Base-by-base conservation (phyloP, 2,888 invertebrate genomes). In the Megastigmus dorsalis region DNA sequence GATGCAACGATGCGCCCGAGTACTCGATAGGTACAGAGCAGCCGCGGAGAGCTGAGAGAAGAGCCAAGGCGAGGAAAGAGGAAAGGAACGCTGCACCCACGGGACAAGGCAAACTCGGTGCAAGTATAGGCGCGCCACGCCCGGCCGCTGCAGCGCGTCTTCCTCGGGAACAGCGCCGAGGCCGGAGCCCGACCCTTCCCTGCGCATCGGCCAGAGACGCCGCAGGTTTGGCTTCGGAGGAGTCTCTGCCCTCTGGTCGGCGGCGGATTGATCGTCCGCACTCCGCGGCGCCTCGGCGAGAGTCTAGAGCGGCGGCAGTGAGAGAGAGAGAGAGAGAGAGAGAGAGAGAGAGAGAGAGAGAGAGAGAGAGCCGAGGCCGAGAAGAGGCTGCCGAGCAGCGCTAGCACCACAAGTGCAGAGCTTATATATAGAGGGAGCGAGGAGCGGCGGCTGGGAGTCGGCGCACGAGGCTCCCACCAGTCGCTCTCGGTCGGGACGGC, bases 401-500 rank as follows among this genome's bases (percentile, higher is more conserved):
- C n/a, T n/a, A n/a, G n/a, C n/a, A n/a, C n/a, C n/a, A n/a, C n/a
- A n/a, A n/a, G n/a, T n/a, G n/a, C n/a, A n/a, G n/a, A n/a, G n/a
- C n/a, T n/a, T n/a, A n/a, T n/a, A n/a, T n/a, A n/a, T n/a, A n/a
- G n/a, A n/a, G n/a, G n/a, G n/a, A n/a, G n/a, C n/a, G n/a, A n/a
- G n/a, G n/a, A n/a, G n/a, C n/a, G n/a, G n/a, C n/a, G n/a, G n/a
- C n/a, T n/a, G n/a, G n/a, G n/a, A n/a, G n/a, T n/a, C n/a, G n/a
- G n/a, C n/a, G n/a, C n/a, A n/a, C n/a, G n/a, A n/a, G n/a, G n/a
- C n/a, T n/a, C n/a, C n/a, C n/a, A n/a, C n/a, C n/a, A n/a, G n/a
- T n/a, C n/a, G n/a, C n/a, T n/a, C 38, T 41, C 60, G 23, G 18
- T 66, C 23, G 15, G 41, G 38, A 30, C 23, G 48, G 57, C 84